Conservation (phyloP, 2,113 vertebrate genomes). For the Phoenicopterus ruber region DNA sequence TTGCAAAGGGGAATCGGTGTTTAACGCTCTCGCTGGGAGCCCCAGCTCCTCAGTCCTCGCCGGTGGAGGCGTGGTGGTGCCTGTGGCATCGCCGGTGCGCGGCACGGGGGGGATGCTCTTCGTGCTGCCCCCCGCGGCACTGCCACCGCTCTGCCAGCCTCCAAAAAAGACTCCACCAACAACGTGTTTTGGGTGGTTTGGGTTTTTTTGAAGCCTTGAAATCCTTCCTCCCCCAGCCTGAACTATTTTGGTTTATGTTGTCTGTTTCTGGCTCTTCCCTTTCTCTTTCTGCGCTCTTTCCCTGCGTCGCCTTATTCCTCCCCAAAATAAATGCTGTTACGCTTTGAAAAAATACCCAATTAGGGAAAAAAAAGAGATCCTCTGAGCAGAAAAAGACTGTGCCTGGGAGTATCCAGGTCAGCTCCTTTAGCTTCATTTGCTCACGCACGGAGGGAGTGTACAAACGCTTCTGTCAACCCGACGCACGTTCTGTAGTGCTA, state of each 20-base stretch:
- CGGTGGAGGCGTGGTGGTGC: neutral
- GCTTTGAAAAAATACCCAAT: constrained; percentile 45
- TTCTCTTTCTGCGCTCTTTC: constrained; percentile 48
- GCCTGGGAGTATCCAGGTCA: constrained; percentile 54
- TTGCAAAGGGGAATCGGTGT: neutral
- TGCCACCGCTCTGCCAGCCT: neutral
- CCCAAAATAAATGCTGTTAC: constrained; percentile 58
- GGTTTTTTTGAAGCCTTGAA: neutral
- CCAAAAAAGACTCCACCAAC: neutral
- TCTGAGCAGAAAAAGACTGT: constrained; percentile 19
- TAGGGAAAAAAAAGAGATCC: neutral
- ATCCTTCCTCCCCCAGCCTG: constrained; percentile 57
- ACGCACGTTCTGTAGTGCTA: constrained; percentile 25
- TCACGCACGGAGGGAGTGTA: constrained; percentile 1
- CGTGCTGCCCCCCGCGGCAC: neutral
- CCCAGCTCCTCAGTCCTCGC: neutral
- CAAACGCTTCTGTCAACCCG: constrained; percentile 31
- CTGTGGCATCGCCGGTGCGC: neutral
- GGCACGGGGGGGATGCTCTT: neutral
- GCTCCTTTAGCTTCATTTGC: constrained; percentile 34
- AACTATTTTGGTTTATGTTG: constrained; percentile 55
- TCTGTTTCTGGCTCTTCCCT: constrained; percentile 59
- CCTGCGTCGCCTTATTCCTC: constrained; percentile 31
- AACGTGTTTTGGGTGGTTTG: neutral
- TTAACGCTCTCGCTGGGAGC: neutral